Evolutionary conservation across 1,140 invertebrate species (phyloP), one percentile per base, ranked within the genome.

Genomic region (Rhagoletis zephyria): DNA sequence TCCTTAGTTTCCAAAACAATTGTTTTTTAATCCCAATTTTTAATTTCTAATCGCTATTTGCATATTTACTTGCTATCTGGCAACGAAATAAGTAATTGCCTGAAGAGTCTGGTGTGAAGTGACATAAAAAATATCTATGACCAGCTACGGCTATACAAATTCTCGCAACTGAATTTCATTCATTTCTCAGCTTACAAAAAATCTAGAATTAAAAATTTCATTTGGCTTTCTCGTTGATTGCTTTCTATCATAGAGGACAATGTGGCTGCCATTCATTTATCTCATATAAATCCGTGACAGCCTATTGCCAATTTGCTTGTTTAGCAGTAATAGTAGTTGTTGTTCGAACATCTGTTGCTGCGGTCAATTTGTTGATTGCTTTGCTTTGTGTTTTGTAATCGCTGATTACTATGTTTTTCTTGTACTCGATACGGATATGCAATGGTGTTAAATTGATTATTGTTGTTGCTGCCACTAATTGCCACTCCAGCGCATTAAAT

Each of bases 271-370:
- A 6, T 2, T 74, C 67, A 45, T n/a, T 74, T 40, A 48, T n/a
- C 67, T 42, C 16, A 16, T 48, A 6, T 14, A 74, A 48, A 42
- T 16, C 0, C 67, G 14, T n/a, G 40, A 48, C 14, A 16, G 42
- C 10, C 6, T 6, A 45, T 74, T 45, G 4, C 14, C 67, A 74
- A 74, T n/a, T 63, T 63, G 61, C 12, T 63, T 48, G 67, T 45
- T 74, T 45, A 10, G 30, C 12, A 3, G 10, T 4, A 7, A 1
- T 7, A 40, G 30, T 10, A 67, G 42, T 42, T 67, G 40, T 40
- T 42, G 40, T 48, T 74, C 67, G 3, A 16, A n/a, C 45, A 74
- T 40, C 67, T 74, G 67, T 74, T 74, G 67, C 45, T 74, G 67
- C 40, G 42, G 14, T 5, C 42, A 48, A 74, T 74, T 74, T 74